Evolutionary conservation across 92 coral and sea anemone species (phyloP), one percentile per base, ranked within the genome.

Genomic region (Diadumene lineata): DNA sequence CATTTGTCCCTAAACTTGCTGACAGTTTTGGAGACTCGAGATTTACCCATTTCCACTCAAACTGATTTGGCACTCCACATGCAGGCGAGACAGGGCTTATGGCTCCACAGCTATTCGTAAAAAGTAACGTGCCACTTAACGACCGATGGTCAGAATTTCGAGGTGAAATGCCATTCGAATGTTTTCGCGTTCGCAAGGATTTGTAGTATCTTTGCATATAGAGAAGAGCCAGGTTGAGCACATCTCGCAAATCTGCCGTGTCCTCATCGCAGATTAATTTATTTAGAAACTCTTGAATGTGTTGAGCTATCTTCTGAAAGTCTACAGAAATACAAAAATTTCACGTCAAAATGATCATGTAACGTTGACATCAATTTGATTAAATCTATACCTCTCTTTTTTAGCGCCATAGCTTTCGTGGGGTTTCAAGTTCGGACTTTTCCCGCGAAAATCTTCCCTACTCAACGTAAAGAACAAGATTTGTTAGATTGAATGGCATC

Each of bases 21-120:
- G 90, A 87, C 11, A 91, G 78, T 57, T 63, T 80, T 7, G 97
- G 97, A 0, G 97, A 91, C 64, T 91, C 97, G 38, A 91, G 70
- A 72, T 91, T 91, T 19, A 69, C 84, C 98, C 98, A 94, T 73
- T 82, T 94, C 91, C 92, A 86, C 24, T 91, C 92, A 72, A 88
- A 94, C 31, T 81, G 81, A 77, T 88, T 93, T 7, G 71, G 89
- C 31, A 74, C 69, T 27, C 86, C 90, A 85, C 97, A 91, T 24
- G 97, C 97, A 0, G 93, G 97, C 10, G 93, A 88, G 19, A 91
- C 84, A 24, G 97, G 97, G 65, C 97, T 88, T 15, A 88, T 72
- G 7, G 82, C 90, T n/a, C 97, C 97, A 74, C 75, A 79, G 55
- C 82, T 85, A 48, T 55, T 79, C 9, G 84, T 88, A 7, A 91